Base-by-base conservation (phyloP, 2,797 vertebrate genomes). In the Gila robusta region DNA sequence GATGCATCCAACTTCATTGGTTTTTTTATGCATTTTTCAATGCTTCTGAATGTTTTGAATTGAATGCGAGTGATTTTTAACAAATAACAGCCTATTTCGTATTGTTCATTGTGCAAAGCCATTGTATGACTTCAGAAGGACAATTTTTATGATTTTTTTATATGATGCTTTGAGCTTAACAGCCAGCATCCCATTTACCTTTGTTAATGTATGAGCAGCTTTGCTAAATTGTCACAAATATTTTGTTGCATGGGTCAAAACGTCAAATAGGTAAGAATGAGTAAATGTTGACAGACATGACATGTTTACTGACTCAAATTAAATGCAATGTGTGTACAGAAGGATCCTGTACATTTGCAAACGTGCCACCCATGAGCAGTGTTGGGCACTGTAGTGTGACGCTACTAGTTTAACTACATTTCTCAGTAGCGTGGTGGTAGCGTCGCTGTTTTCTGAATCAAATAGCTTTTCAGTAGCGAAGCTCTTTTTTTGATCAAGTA, bases 31-130 rank as follows among this genome's bases (percentile, higher is more conserved):
- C 52, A 14, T 77, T 28, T 39, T 37, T 16, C 74, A 35, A 23
- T 59, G 52, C 74, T 39, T 77, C n/a, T 78, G 19, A 56, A 56
- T 77, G 32, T 23, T 56, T 35, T 56, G 74, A 37, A 78, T 21
- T 78, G 6, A 56, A 52, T 21, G 62, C 62, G 16, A 28, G 11
- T 2, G 62, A 64, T 28, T 64, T 64, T 28, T n/a, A 26, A n/a
- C 9, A 62, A 62, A 26, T 62, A 26, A n/a, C 59, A 62, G 59
- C n/a, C 4, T 28, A 12, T 28, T 14, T 28, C 59, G 0, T 28
- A 14, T 66, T 32, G 26, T 14, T 66, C 64, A 32, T 66, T 7
- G 16, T 67, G 28, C 64, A 67, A 67, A 32, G 64, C 14, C 17
- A 8, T 66, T 28, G 14, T 32, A 17, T 7, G 64, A 16, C 64